A percentile compares a stretch with the other conserved stretches of the same genome.
phyloP scores from a whole-genome alignment of 2,113 vertebrate genomes.

The Camelus dromedarius region DNA sequence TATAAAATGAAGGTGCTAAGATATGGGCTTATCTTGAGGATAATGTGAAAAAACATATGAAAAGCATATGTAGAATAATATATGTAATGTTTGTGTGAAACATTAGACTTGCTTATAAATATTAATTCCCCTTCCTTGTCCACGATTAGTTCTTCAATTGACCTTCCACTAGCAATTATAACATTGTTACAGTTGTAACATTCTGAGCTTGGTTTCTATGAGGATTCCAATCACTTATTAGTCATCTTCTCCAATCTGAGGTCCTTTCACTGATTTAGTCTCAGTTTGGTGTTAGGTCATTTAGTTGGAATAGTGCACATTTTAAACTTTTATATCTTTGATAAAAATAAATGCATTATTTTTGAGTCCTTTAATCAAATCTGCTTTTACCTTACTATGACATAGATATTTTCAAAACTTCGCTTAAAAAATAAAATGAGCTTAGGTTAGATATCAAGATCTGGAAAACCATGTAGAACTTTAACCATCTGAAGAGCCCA shows the following conservation, averaged over 20 bases:
- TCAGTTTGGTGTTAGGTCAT: neutral
- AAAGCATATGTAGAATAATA: neutral
- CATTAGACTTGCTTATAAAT: conserved; percentile 4
- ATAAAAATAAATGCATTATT: neutral
- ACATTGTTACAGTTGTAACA: neutral
- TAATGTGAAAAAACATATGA: neutral
- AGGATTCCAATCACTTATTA: neutral
- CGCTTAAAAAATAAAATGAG: neutral
- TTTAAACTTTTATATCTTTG: conserved; percentile 18
- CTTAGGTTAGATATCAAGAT: neutral
- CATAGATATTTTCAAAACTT: conserved; percentile 40
- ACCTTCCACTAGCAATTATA: neutral
- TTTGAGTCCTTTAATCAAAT: neutral
- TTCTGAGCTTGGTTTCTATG: neutral
- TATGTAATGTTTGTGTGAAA: neutral
- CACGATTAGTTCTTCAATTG: conserved; percentile 18
- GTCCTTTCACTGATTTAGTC: neutral
- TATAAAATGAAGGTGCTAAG: conserved; percentile 26
- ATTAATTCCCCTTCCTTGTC: neutral
- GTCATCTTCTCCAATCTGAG: neutral
- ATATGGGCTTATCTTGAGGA: neutral
- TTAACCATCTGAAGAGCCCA: neutral
- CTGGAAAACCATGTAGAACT: conserved; percentile 22
- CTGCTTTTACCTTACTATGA: conserved; percentile 6
- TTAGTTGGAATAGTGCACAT: neutral